Percentiles rank a stretch among this genome's conserved stretches.
These are phyloP conservation scores for Hyppa rectilinea DNA, from an alignment of 2,888 invertebrate species.

Conservation along the genomic window DNA sequence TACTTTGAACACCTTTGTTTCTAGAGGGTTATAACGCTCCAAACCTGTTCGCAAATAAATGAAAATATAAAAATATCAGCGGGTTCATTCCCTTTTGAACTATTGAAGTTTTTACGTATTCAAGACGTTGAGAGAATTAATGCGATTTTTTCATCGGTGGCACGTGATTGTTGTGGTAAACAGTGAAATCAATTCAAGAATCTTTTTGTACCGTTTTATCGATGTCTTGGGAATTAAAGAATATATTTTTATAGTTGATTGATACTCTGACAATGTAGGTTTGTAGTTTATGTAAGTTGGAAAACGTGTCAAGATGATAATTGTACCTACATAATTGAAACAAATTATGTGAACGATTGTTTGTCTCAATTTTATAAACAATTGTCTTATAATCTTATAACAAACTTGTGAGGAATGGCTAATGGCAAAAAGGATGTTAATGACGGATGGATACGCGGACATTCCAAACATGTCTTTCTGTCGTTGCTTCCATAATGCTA, in stretches of 20 bases:
- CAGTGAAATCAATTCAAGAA: conserved; percentile 35
- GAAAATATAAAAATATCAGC: conserved; percentile 49
- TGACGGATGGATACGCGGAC: conserved; percentile 43
- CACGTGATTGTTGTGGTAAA: conserved; percentile 55
- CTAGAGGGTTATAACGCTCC: conserved; percentile 43
- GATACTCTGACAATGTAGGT: neutral
- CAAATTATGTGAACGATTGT: conserved; percentile 1
- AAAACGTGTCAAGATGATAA: conserved; percentile 3
- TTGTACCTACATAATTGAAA: neutral
- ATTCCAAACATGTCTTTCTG: conserved; percentile 43
- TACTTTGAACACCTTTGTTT: conserved; percentile 69
- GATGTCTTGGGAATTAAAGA: neutral
- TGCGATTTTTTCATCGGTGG: conserved; percentile 44
- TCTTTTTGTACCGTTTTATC: conserved; percentile 20
- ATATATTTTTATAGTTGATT: conserved; percentile 4
- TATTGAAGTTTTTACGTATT: conserved; percentile 53
- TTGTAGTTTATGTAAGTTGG: neutral
- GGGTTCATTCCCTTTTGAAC: conserved; percentile 59
- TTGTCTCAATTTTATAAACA: neutral
- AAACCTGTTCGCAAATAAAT: conserved; percentile 56
- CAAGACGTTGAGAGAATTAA: conserved; percentile 41
- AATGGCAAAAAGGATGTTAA: conserved; percentile 28
- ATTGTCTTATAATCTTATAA: neutral
- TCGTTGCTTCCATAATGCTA: conserved; percentile 24
- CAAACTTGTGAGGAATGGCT: conserved; percentile 12